Conservation (phyloP, 2,888 invertebrate species). For the Eupithecia pulchellata region DNA sequence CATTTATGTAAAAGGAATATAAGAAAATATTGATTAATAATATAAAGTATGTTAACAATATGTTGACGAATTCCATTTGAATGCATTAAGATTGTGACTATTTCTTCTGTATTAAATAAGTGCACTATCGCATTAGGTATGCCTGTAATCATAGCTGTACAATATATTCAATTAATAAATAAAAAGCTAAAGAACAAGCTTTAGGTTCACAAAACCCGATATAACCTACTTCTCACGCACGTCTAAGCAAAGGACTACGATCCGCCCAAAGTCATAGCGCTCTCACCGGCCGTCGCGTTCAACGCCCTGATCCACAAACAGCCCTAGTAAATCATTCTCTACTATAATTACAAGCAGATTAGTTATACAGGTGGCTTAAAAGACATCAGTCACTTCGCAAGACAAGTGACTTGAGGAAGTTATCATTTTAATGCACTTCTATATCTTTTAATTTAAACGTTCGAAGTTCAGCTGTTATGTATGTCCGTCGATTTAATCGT, state of each 20-base stretch:
- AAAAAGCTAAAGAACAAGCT: background rate
- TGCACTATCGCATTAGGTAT: no score
- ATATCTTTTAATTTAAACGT: no score
- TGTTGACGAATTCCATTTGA: no score
- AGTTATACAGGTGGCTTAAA: constrained; percentile 22
- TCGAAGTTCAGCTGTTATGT: no score
- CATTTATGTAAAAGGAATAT: no score
- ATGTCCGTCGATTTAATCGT: no score
- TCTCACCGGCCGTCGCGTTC: constrained; percentile 11
- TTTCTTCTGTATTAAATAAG: no score
- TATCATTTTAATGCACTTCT: background rate
- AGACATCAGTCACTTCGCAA: constrained; percentile 25
- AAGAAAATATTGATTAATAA: no score
- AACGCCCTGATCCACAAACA: constrained; percentile 15
- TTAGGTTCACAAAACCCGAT: constrained; percentile 6
- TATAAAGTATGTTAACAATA: no score
- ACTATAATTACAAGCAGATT: constrained; percentile 29
- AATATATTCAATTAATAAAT: no score
- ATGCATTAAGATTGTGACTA: no score
- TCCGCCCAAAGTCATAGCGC: constrained; percentile 9
- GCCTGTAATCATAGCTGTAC: no score
- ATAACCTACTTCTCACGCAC: constrained; percentile 10
- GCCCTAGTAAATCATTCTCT: constrained; percentile 10
- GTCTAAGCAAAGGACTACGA: background rate
- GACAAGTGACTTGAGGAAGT: background rate